phyloP scores from a whole-genome alignment of 2,113 vertebrate species.

The Calyptommatus sinebrachiatus region DNA sequence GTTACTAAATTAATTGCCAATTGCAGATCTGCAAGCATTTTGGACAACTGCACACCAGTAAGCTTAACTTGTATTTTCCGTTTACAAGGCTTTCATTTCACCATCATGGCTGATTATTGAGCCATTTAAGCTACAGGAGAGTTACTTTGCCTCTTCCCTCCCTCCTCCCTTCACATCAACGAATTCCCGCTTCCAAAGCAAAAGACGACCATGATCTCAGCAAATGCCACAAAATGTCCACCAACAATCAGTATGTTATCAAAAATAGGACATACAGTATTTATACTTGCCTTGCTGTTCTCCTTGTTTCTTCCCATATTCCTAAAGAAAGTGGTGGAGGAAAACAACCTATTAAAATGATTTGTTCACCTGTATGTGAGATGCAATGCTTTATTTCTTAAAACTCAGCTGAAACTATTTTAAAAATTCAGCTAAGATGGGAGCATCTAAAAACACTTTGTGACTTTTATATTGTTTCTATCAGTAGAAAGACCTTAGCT shows the following conservation, averaged over 20 bases:
- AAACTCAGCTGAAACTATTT: background rate
- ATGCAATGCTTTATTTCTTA: slow-evolving; percentile 3
- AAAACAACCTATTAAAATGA: slow-evolving; percentile 33
- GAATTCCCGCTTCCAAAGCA: background rate
- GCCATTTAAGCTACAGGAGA: background rate
- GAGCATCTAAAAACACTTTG: background rate
- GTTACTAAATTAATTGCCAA: too few species aligned
- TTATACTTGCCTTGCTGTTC: background rate
- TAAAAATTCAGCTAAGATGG: slow-evolving; percentile 4
- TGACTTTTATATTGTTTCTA: background rate
- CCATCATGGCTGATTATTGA: background rate
- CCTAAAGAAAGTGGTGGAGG: slow-evolving; percentile 17
- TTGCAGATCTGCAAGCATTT: too few species aligned
- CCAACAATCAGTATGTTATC: background rate
- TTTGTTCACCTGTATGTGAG: slow-evolving; percentile 4
- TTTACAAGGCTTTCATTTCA: too few species aligned
- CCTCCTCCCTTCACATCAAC: background rate
- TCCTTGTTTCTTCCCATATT: slow-evolving; percentile 7
- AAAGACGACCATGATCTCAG: background rate
- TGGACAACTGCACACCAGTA: too few species aligned
- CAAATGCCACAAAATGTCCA: background rate
- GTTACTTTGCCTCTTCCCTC: background rate
- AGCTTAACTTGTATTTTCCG: too few species aligned
- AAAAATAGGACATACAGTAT: background rate
- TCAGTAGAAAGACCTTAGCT: background rate